phyloP scores from a whole-genome alignment of 2,888 invertebrate species.

The Hedychridium roseum region DNA sequence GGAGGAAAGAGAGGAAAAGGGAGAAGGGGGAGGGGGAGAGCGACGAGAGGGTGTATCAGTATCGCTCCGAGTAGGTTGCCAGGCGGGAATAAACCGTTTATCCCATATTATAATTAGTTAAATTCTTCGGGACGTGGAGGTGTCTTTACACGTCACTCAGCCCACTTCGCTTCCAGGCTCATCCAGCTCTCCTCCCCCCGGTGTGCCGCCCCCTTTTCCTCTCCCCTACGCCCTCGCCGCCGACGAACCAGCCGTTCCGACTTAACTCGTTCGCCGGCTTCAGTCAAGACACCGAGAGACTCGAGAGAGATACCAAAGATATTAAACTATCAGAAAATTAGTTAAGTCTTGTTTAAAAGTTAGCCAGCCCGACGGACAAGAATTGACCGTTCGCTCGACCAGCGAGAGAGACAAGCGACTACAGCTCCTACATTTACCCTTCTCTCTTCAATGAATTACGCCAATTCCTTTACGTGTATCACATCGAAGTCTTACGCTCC shows the following conservation, averaged over 20 bases:
- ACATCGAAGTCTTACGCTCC: too few species aligned
- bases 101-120: constrained; percentile 64
- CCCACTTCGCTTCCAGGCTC: constrained; percentile 61
- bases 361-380: constrained; percentile 38
- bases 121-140: constrained; percentile 62
- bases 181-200: constrained; percentile 38
- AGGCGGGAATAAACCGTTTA: constrained; percentile 61
- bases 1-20: constrained; percentile 20
- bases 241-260: constrained; percentile 54
- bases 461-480: too few species aligned
- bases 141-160: constrained; percentile 64
- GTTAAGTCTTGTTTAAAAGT: constrained; percentile 62
- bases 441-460: too few species aligned
- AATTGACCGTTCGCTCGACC: constrained; percentile 31
- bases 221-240: constrained; percentile 24
- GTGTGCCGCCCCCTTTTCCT: constrained; percentile 22
- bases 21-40: constrained; percentile 32
- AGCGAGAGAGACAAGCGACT: constrained; percentile 30
- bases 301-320: constrained; percentile 48
- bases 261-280: constrained; percentile 59
- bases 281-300: constrained; percentile 30
- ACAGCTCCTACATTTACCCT: constrained; percentile 21
- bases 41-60: constrained; percentile 54
- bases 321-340: constrained; percentile 62
- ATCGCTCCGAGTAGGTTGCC: constrained; percentile 56